Evolutionary conservation across 2,113 vertebrate genomes (phyloP).

Genomic region (Balaeniceps rex): DNA sequence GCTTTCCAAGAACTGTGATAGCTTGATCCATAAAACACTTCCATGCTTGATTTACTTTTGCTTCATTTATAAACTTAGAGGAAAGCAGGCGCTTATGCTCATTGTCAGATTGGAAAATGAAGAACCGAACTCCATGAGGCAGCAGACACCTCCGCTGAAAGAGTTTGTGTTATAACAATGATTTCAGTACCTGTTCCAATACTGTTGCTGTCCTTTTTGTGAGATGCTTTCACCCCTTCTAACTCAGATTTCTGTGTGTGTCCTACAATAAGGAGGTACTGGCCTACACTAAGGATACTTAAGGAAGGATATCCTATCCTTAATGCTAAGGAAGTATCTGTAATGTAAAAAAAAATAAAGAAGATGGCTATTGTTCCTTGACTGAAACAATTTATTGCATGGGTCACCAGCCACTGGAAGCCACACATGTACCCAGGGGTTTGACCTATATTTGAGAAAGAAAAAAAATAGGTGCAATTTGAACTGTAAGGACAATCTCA

Average conservation of each 20-base stretch:
- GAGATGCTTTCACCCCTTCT: not conserved
- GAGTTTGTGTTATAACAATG: not conserved
- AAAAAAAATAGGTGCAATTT: accelerated
- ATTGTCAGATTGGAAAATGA: not conserved
- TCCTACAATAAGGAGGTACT: not conserved
- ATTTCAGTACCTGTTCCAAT: not conserved
- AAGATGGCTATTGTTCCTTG: not conserved
- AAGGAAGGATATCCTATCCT: not conserved
- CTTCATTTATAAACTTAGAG: not conserved
- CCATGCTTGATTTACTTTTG: not conserved
- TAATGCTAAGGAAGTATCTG: not conserved
- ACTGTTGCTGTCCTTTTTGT: not conserved
- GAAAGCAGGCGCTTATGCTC: not conserved
- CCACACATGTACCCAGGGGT: not conserved
- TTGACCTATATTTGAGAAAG: not conserved
- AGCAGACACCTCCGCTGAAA: not conserved
- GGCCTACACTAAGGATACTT: not conserved
- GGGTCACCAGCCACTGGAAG: not conserved
- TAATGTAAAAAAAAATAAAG: not conserved
- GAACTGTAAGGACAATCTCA: not conserved
- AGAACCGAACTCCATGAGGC: not conserved
- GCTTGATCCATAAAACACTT: not conserved
- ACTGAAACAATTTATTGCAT: not conserved
- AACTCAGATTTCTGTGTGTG: not conserved
- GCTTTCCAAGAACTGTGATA: not conserved